Conservation (phyloP, 2,888 invertebrate species). For the Altica lythri region DNA sequence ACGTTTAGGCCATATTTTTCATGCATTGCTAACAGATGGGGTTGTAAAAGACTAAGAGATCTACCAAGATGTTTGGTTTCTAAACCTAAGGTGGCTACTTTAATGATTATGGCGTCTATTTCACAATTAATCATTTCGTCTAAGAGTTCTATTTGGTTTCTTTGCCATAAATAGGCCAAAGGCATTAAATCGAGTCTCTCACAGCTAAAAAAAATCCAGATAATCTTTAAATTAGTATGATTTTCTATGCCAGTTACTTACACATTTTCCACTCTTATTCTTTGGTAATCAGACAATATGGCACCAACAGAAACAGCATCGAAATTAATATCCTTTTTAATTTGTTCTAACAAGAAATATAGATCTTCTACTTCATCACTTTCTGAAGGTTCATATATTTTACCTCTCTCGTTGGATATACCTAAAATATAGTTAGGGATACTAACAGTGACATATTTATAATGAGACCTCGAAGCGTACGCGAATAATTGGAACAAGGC, state of each 20-base stretch:
- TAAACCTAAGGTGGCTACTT: slow-evolving; percentile 91
- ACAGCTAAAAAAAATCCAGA: slow-evolving; percentile 66
- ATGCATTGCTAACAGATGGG: slow-evolving; percentile 86
- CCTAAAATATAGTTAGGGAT: slow-evolving; percentile 56
- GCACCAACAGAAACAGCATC: slow-evolving; percentile 98
- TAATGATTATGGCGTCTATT: slow-evolving; percentile 93
- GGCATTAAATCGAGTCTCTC: slow-evolving; percentile 85
- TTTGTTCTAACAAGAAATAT: slow-evolving; percentile 75
- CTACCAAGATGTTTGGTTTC: slow-evolving; percentile 89
- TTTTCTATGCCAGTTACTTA: slow-evolving; percentile 67
- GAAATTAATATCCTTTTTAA: slow-evolving; percentile 68
- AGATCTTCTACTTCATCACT: slow-evolving; percentile 98
- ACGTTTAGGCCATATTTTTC: slow-evolving; percentile 93
- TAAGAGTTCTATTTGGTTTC: slow-evolving; percentile 91
- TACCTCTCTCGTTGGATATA: slow-evolving; percentile 76
- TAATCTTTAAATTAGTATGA: background rate
- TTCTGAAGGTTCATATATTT: slow-evolving; percentile 78
- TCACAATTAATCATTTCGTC: slow-evolving; percentile 96
- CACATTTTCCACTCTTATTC: slow-evolving; percentile 97
- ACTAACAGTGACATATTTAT: background rate
- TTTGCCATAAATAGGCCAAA: slow-evolving; percentile 93
- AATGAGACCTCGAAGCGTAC: background rate
- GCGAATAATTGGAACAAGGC: too few species aligned
- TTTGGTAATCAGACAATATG: slow-evolving; percentile 97
- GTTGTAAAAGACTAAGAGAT: slow-evolving; percentile 81